A percentile compares a stretch with the other conserved stretches of the same genome.
These are phyloP conservation scores for Lutraria lutraria DNA, from an alignment of 2,888 invertebrate genomes.

Conservation along the genomic window DNA sequence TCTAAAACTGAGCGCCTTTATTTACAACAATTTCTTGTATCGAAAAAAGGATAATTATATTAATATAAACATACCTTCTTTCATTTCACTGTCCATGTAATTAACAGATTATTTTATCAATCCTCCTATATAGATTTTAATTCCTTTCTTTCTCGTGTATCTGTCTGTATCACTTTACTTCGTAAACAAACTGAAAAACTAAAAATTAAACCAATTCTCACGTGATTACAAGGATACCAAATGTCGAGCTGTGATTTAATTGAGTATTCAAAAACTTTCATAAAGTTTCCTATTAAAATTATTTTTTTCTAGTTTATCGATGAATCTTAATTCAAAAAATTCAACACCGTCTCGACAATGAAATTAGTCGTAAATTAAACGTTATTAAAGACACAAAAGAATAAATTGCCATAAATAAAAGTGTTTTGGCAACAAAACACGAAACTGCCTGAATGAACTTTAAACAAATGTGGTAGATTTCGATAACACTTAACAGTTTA, in stretches of 20 bases:
- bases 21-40: no score
- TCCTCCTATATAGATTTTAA: background rate
- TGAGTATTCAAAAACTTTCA: background rate
- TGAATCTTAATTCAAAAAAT: background rate
- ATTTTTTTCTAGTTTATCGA: background rate
- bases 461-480: background rate
- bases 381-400: conserved; percentile 5
- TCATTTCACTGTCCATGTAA: conserved; percentile 23
- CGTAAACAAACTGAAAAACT: background rate
- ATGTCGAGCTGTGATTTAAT: background rate
- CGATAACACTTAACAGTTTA: background rate
- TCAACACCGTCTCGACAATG: background rate
- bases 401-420: conserved; percentile 7
- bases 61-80: conserved; percentile 24
- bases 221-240: background rate
- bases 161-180: background rate
- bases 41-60: background rate
- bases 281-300: no score
- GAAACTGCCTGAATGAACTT: background rate
- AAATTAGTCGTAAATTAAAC: background rate
- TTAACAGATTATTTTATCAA: background rate
- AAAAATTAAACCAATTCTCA: background rate
- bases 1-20: no score
- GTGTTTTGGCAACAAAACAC: background rate
- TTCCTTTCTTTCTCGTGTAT: background rate